A percentile compares a stretch with the other conserved stretches of the same genome.
These are phyloP conservation scores for Campoplex nolae DNA, from an alignment of 2,888 invertebrate species.

Conservation along the genomic window DNA sequence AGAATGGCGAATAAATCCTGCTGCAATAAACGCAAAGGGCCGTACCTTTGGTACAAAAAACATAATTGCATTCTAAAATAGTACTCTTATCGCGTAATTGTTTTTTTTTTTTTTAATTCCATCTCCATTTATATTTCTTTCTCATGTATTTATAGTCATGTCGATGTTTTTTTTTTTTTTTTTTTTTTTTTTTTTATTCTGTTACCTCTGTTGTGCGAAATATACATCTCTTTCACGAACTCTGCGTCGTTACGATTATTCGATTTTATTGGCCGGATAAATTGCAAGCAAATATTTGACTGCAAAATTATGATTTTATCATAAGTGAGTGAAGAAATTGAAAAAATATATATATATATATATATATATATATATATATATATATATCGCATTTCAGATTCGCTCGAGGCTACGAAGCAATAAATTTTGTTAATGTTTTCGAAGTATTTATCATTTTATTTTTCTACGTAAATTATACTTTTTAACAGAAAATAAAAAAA, in stretches of 20 bases:
- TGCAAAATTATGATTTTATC: background rate
- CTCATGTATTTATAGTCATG: slow-evolving; percentile 15
- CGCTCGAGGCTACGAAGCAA: background rate
- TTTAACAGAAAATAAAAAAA: background rate
- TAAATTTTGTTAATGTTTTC: background rate
- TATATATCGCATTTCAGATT: background rate
- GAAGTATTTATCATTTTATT: background rate
- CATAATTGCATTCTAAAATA: slow-evolving; percentile 68
- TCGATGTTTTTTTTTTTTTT: background rate
- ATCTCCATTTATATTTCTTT: background rate
- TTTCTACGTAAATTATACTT: slow-evolving; percentile 7
- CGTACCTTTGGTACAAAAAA: slow-evolving; percentile 71
- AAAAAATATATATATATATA: background rate
- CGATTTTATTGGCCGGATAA: slow-evolving; percentile 35
- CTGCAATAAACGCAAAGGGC: slow-evolving; percentile 69
- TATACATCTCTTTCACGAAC: slow-evolving; percentile 4
- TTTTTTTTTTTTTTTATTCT: background rate
- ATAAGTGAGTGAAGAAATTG: background rate
- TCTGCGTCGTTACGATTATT: slow-evolving; percentile 39
- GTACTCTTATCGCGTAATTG: slow-evolving; percentile 54
- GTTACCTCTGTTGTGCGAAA: slow-evolving; percentile 19
- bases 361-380: too few species aligned
- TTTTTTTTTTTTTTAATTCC: slow-evolving; percentile 4
- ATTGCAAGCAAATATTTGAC: background rate
- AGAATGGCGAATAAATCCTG: slow-evolving; percentile 63